Conservation (phyloP, 1,140 invertebrate species). For the Musca vetustissima region DNA sequence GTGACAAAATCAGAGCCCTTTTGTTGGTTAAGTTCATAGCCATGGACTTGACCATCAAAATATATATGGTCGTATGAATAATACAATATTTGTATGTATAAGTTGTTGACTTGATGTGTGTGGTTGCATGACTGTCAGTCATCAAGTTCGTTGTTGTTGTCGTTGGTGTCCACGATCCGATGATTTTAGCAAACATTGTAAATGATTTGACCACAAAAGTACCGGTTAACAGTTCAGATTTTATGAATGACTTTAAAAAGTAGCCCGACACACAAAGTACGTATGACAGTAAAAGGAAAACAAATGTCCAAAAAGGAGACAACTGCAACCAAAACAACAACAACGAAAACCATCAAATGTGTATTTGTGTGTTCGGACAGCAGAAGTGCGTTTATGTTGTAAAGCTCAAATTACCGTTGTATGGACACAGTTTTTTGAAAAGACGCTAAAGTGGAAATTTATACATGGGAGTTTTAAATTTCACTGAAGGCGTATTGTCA, state of each 20-base stretch:
- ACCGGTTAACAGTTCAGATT: conserved; percentile 20
- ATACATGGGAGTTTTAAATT: not conserved
- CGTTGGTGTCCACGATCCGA: no score
- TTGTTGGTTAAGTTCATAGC: no score
- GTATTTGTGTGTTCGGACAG: no score
- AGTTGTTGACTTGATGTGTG: no score
- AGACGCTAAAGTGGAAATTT: not conserved
- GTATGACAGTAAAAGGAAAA: no score
- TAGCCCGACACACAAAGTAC: not conserved
- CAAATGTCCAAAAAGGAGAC: not conserved
- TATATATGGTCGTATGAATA: no score
- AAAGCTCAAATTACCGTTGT: not conserved
- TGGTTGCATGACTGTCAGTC: no score
- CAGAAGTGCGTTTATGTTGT: conserved; percentile 17
- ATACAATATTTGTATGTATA: no score
- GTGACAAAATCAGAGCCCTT: no score
- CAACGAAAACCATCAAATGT: not conserved
- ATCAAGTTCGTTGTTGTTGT: no score
- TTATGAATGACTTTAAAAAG: conserved; percentile 11
- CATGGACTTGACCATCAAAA: conserved; percentile 15
- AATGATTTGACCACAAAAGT: conserved; percentile 20
- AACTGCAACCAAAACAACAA: not conserved
- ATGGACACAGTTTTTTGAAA: no score
- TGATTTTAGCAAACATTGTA: conserved; percentile 9
- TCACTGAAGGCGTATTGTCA: not conserved